These are phyloP conservation scores for Podargus strigoides DNA, from an alignment of 2,797 vertebrate species.

Conservation along the genomic window DNA sequence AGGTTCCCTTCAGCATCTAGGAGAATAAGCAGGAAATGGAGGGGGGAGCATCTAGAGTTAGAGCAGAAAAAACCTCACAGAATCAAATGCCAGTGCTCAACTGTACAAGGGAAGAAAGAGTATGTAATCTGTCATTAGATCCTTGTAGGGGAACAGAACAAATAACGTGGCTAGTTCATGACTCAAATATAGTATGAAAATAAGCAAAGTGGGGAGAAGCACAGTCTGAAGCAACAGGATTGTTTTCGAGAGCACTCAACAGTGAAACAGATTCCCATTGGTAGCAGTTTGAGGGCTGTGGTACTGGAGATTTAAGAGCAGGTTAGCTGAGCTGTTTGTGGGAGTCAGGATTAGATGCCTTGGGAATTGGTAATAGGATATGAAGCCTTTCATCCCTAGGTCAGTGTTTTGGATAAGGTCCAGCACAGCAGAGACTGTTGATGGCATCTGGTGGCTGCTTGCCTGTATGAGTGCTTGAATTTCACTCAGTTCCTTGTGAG, in stretches of 20 bases:
- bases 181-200: not conserved
- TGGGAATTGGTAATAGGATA: conserved; percentile 36
- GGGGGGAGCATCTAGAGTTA: not conserved
- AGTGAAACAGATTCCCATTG: not conserved
- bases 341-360: conserved; percentile 15
- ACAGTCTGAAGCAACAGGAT: not conserved
- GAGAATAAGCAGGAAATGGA: not conserved
- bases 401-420: not conserved
- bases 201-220: not conserved
- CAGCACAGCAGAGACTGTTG: not conserved
- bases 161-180: not conserved
- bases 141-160: not conserved
- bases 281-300: not conserved
- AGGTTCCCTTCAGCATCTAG: not conserved
- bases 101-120: not conserved
- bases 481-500: not conserved
- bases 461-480: not conserved
- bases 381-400: conserved; percentile 2
- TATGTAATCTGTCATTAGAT: not conserved
- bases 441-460: not conserved
- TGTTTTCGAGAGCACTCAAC: not conserved
- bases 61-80: not conserved
- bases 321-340: not conserved
- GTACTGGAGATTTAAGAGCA: not conserved
- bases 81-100: not conserved